Conservation (phyloP, 2,797 vertebrate species). For the Fistularia commersonii region DNA sequence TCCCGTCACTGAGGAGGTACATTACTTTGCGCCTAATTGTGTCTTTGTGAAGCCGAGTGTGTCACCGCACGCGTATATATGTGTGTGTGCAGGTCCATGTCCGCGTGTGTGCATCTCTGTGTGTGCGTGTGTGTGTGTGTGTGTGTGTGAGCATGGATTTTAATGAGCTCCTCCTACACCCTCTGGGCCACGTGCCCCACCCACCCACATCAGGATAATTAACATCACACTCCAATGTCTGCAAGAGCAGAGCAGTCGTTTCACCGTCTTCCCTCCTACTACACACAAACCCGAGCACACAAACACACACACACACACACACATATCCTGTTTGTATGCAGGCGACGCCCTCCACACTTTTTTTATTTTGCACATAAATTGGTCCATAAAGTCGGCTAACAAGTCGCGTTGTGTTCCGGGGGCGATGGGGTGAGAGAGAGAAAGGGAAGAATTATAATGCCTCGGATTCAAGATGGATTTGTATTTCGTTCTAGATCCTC, state of each 20-base stretch:
- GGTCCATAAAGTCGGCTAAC: constrained; percentile 48
- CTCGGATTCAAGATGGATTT: constrained; percentile 40
- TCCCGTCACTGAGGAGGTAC: constrained; percentile 34
- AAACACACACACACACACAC: no score
- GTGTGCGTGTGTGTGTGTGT: no score
- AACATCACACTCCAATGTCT: constrained; percentile 64
- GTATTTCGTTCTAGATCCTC: no score
- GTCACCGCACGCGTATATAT: constrained; percentile 18
- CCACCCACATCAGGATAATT: constrained; percentile 73
- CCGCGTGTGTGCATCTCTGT: no score
- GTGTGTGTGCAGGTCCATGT: no score
- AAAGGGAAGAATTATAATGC: constrained; percentile 13
- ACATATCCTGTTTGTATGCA: constrained; percentile 39
- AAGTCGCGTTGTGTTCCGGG: constrained; percentile 47
- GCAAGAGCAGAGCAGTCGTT: constrained; percentile 35
- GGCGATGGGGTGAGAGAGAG: constrained; percentile 19
- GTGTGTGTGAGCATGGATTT: constrained; percentile 46
- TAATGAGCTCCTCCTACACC: constrained; percentile 62
- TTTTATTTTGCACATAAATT: constrained; percentile 60
- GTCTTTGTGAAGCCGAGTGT: constrained; percentile 30
- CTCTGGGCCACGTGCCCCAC: constrained; percentile 54
- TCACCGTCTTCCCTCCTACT: constrained; percentile 27
- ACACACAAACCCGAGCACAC: no score
- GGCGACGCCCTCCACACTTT: constrained; percentile 18
- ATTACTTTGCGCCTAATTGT: constrained; percentile 41